These are phyloP conservation scores for Epinotia brunnichana DNA, from an alignment of 2,888 invertebrate genomes.

Conservation along the genomic window DNA sequence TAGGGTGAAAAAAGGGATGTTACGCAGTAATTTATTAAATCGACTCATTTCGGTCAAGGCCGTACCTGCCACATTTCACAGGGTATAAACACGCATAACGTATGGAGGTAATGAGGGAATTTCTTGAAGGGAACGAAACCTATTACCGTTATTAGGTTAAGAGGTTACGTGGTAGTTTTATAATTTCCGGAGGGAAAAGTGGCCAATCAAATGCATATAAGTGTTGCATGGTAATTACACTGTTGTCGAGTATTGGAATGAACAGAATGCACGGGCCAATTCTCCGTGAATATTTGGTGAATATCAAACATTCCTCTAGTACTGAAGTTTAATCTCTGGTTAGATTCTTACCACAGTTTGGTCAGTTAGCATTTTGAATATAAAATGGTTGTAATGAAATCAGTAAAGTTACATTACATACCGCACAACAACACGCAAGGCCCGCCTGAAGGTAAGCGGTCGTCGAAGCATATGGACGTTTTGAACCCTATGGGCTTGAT, in stretches of 20 bases:
- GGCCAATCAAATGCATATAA: constrained; percentile 2
- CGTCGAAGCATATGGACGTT: too few species aligned
- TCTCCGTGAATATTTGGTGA: too few species aligned
- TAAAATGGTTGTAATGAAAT: too few species aligned
- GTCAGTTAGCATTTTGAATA: too few species aligned
- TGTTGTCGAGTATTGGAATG: background rate
- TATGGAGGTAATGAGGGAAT: constrained; percentile 24
- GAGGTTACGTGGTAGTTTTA: constrained; percentile 20
- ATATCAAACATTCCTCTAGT: too few species aligned
- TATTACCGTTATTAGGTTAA: constrained; percentile 28
- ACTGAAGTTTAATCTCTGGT: too few species aligned
- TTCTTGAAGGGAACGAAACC: constrained; percentile 19
- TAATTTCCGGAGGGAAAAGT: constrained; percentile 20
- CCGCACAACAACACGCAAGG: too few species aligned
- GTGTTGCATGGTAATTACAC: background rate
- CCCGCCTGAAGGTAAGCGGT: too few species aligned
- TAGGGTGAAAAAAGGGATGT: constrained; percentile 33
- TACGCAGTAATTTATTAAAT: constrained; percentile 30
- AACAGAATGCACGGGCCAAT: too few species aligned
- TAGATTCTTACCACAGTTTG: too few species aligned
- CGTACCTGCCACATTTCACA: constrained; percentile 24
- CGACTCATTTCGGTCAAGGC: constrained; percentile 32
- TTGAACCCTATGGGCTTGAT: too few species aligned
- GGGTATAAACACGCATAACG: constrained; percentile 37
- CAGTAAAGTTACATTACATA: too few species aligned